Evolutionary conservation across 2,888 invertebrate genomes (phyloP).

Genomic region (Luffia ferchaultella): DNA sequence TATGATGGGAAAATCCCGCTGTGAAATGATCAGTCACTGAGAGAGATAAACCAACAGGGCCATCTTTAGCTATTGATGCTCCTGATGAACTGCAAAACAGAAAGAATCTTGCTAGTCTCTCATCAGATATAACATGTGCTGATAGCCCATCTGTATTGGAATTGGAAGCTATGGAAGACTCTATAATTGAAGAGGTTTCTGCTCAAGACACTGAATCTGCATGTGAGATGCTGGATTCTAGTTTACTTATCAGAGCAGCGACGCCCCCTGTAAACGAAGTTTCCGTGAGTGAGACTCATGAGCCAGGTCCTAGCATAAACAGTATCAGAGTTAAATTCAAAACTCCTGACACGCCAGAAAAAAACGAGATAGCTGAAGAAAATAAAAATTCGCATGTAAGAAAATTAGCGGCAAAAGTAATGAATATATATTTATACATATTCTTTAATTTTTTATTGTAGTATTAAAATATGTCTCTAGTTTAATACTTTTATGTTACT

Average conservation of each 20-base stretch:
- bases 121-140: not conserved
- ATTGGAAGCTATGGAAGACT: too few relatives aligned
- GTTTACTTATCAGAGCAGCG: not conserved
- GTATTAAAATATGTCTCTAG: too few relatives aligned
- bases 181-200: too few relatives aligned
- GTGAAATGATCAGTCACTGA: not conserved
- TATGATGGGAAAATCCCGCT: not conserved
- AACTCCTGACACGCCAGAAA: not conserved
- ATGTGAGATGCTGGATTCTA: not conserved
- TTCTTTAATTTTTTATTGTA: too few relatives aligned
- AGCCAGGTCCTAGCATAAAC: not conserved
- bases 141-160: not conserved
- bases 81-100: not conserved
- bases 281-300: not conserved
- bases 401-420: not conserved
- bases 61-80: not conserved
- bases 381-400: not conserved
- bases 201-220: not conserved
- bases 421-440: too few relatives aligned
- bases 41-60: not conserved
- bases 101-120: not conserved
- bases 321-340: not conserved
- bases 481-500: too few relatives aligned
- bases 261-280: not conserved
- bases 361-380: not conserved